Evolutionary conservation across 2,888 invertebrate species (phyloP).

Genomic region (Trichogramma dendrolimi): DNA sequence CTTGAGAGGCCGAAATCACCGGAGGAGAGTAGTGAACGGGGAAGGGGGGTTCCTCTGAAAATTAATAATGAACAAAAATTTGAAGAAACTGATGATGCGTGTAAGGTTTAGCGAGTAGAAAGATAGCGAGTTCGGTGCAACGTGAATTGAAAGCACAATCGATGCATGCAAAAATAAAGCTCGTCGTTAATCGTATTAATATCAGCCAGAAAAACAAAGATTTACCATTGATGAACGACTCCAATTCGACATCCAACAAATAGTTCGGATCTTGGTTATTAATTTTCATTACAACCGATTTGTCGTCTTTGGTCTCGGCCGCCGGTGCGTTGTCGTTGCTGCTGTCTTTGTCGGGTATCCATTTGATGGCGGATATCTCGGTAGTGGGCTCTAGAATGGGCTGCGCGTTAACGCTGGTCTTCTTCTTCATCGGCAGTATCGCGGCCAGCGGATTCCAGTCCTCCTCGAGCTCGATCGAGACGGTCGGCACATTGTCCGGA

Average conservation of each 20-base stretch:
- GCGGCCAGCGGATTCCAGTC: conserved; percentile 22
- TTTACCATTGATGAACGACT: conserved; percentile 39
- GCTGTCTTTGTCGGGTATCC: too few species aligned
- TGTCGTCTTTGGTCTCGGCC: conserved; percentile 23
- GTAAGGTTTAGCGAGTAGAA: conserved; percentile 7
- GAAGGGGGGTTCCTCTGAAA: conserved; percentile 44
- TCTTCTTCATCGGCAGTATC: background rate
- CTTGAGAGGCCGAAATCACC: conserved; percentile 33
- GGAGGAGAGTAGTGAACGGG: conserved; percentile 41
- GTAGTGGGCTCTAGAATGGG: too few species aligned
- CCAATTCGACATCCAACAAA: conserved; percentile 34
- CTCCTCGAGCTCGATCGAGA: conserved; percentile 33
- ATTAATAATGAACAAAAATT: background rate
- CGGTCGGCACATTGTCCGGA: conserved; percentile 27
- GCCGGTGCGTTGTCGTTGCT: conserved; percentile 23
- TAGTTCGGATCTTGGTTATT: conserved; percentile 26
- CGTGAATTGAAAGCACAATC: too few species aligned
- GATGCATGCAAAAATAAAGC: too few species aligned
- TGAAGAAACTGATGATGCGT: conserved; percentile 15
- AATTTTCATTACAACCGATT: conserved; percentile 44
- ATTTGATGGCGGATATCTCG: too few species aligned
- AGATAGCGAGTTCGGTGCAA: background rate
- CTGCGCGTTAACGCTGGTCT: too few species aligned
- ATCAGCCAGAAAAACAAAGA: conserved; percentile 3
- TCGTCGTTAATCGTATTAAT: too few species aligned